Base-by-base conservation (phyloP, 2,797 vertebrate species). In the Buphagus erythrorhynchus region DNA sequence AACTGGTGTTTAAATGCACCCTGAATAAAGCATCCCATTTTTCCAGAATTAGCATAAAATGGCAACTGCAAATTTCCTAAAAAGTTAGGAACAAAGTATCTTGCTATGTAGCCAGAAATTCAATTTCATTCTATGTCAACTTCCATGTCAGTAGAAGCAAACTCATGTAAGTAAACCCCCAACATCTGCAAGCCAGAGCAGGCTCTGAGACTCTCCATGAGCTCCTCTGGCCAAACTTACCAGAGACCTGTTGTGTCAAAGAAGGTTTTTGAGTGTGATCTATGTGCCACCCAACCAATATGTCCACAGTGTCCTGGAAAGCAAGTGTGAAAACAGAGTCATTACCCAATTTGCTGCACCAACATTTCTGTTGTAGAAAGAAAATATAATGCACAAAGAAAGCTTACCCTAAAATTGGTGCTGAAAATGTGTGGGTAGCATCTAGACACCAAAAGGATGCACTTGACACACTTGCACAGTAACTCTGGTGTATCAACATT, bases 351-450 rank as follows among this genome's bases (percentile, higher is more conserved):
- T 26, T 51, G 45, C 33, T 51, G 36, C 51, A 62, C 18, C 66
- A 74, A 20, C 7, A 8, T 36, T 57, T 48, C 54, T 38, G 51
- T 0, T 10, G 2, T 6, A 66, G 36, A 75, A 75, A 29, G 16
- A n/a, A 75, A 69, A 77, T 2, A 68, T 6, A 28, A 13, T 62
- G 18, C 11, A 16, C 12, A n/a, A 61, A 45, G 20, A 12, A 36
- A 91, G 62, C 99, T 98, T 94, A 99, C 99, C 98, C 99, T 99
- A 97, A 99, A 99, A 98, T 99, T 99, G 93, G 99, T 99, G 97
- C 99, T 99, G 98, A 99, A 99, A 95, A 99, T 98, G 90, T 99
- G 99, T 4, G 99, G 99, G 97, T 99, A 99, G 97, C 99, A 99
- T 90, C 99, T 99, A 51, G 99, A 99, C 98, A 99, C 99, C 97